Conservation (phyloP, 1,140 invertebrate genomes). For the Drosophila repletoides region DNA sequence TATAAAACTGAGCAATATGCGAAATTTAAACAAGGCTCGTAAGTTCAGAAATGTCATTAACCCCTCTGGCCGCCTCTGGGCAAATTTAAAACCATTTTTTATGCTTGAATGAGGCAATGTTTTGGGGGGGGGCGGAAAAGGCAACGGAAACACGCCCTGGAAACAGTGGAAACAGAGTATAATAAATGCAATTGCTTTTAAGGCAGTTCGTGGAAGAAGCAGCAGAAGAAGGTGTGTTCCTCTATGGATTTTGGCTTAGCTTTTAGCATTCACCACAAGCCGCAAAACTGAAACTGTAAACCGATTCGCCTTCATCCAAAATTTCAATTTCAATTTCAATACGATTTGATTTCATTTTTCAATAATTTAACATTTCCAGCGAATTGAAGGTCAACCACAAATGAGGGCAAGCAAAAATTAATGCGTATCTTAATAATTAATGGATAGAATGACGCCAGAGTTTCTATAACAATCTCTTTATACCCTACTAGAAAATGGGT, state of each 20-base stretch:
- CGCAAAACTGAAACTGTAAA: conserved; percentile 27
- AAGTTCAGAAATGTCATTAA: background rate
- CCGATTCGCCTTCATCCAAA: conserved; percentile 13
- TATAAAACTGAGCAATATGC: background rate
- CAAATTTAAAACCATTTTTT: background rate
- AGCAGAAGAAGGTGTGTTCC: conserved; percentile 30
- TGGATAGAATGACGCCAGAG: conserved; percentile 32
- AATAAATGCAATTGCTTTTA: conserved; percentile 40
- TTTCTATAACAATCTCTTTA: background rate
- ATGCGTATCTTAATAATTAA: conserved; percentile 24
- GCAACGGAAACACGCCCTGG: conserved; percentile 17
- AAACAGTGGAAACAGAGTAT: conserved; percentile 33
- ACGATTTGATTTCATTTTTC: conserved; percentile 34
- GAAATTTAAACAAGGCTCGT: conserved; percentile 5
- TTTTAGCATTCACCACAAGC: conserved; percentile 6
- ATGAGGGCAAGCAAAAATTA: conserved; percentile 43
- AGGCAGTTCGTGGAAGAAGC: conserved; percentile 4
- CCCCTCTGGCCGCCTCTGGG: background rate
- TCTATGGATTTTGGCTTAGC: background rate
- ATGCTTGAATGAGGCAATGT: conserved; percentile 33
- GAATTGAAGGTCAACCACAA: conserved; percentile 64
- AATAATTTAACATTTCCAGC: conserved; percentile 41
- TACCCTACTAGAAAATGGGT: background rate
- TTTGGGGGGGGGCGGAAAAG: background rate
- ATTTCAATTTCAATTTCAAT: conserved; percentile 22